Percentiles rank a stretch among this genome's conserved stretches.
These are phyloP conservation scores for Danaus plexippus DNA, from an alignment of 1,140 invertebrate genomes.

Conservation along the genomic window DNA sequence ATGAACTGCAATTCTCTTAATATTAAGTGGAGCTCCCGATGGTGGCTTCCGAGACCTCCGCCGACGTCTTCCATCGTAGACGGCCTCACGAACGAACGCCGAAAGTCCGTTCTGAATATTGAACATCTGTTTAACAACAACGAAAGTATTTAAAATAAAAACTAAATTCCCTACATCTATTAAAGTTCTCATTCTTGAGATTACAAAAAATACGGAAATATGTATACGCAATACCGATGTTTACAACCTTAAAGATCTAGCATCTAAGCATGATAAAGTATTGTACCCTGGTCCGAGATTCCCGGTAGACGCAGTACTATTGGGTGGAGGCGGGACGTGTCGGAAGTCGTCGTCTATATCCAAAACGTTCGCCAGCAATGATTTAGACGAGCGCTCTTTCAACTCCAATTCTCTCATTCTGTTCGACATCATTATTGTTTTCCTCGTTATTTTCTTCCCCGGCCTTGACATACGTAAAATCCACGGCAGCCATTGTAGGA, in stretches of 20 bases:
- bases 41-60: slow-evolving; percentile 63
- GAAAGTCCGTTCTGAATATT: slow-evolving; percentile 68
- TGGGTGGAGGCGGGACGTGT: slow-evolving; percentile 72
- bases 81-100: slow-evolving; percentile 73
- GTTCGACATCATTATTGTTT: slow-evolving; percentile 89
- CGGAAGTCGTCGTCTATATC: slow-evolving; percentile 96
- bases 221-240: too few relatives aligned
- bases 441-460: slow-evolving; percentile 92
- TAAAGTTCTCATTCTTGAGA: too few relatives aligned
- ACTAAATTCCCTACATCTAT: too few relatives aligned
- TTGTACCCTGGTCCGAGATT: slow-evolving; percentile 70
- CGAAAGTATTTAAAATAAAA: background rate
- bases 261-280: background rate
- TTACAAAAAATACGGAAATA: too few relatives aligned
- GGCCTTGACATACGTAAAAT: slow-evolving; percentile 94
- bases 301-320: slow-evolving; percentile 71
- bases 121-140: slow-evolving; percentile 45
- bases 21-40: slow-evolving; percentile 86
- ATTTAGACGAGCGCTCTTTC: slow-evolving; percentile 93
- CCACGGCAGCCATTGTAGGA: slow-evolving; percentile 97
- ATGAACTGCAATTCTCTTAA: slow-evolving; percentile 95
- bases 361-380: slow-evolving; percentile 92
- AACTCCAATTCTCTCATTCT: slow-evolving; percentile 92
- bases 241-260: too few relatives aligned
- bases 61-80: slow-evolving; percentile 76